Base-by-base conservation (phyloP, 2,888 invertebrate genomes). In the Leptopilina syphax region DNA sequence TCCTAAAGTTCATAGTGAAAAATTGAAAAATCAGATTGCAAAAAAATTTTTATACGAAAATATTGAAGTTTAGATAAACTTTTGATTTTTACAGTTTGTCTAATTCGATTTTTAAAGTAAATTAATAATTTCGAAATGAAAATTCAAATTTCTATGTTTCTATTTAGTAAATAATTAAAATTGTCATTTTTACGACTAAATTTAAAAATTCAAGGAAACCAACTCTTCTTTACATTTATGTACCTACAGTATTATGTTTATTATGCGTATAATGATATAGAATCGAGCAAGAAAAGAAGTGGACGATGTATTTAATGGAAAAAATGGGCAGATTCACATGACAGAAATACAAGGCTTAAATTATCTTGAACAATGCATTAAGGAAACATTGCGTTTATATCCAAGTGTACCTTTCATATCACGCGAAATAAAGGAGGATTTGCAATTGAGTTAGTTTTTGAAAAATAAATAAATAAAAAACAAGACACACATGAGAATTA, bases 351-450 rank as follows among this genome's bases (percentile, higher is more conserved):
- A 94, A 82, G 93, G 94, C 79, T 94, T 96, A 94, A 93, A 93
- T 82, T 95, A 95, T 87, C 92, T 95, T 83, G 96, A 96, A 84
- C 94, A 94, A 85, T 95, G 95, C 84, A 94, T 96, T 70, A 95
- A 95, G 89, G 95, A 96, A 89, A 93, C 95, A 0, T 87, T 96
- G 77, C 91, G 95, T 76, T 88, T 96, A 9, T 95, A 94, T 84
- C 95, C 96, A 3, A 95, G 95, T 85, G 95, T 95, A 6, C 95
- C 95, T 54, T 93, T 95, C 85, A 93, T 96, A 85, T 93, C 94
- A 8, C 93, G 96, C 81, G 90, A 88, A 67, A 87, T 95, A 73
- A 92, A 77, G 63, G 73, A 73, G 34, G 73, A 73, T 57, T 12
- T 73, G 12, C 57, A 73, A 57, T 34, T 73, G 9, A 73, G 73